Conservation (phyloP, 2,888 invertebrate species). For the Frankliniella fusca region DNA sequence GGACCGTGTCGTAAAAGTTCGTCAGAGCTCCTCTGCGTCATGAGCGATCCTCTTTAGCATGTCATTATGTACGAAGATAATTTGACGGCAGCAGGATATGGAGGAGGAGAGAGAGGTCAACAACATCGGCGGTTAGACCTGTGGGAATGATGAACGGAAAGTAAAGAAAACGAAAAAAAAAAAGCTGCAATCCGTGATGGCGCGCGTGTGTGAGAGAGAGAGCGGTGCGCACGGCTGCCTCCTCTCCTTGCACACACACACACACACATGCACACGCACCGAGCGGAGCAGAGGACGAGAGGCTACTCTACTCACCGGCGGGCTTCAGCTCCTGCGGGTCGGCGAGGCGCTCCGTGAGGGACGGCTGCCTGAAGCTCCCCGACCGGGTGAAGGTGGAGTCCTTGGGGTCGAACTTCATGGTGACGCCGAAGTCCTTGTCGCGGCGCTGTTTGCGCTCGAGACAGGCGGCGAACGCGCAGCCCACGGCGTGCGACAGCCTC, state of each 20-base stretch:
- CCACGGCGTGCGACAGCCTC: constrained; percentile 96
- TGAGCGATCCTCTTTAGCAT: too few relatives aligned
- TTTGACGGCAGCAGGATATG: too few relatives aligned
- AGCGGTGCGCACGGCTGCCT: neutral
- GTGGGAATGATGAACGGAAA: neutral
- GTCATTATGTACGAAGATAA: too few relatives aligned
- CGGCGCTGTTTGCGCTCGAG: constrained; percentile 95
- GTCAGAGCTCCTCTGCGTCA: too few relatives aligned
- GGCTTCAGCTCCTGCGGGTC: constrained; percentile 53
- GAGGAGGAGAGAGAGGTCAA: neutral
- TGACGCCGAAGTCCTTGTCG: constrained; percentile 92
- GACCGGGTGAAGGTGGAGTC: constrained; percentile 88
- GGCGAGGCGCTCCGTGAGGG: constrained; percentile 70
- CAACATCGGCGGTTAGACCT: neutral
- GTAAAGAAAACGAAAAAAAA: neutral
- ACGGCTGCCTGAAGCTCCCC: constrained; percentile 84
- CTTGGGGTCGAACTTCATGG: constrained; percentile 86
- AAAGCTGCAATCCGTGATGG: neutral
- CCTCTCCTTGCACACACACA: neutral
- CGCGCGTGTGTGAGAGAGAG: neutral
- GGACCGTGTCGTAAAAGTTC: neutral
- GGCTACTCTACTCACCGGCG: neutral
- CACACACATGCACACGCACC: neutral
- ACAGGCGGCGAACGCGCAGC: constrained; percentile 98
- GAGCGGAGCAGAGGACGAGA: neutral